These are phyloP conservation scores for Erebia ligea DNA, from an alignment of 2,888 invertebrate genomes.

Conservation along the genomic window DNA sequence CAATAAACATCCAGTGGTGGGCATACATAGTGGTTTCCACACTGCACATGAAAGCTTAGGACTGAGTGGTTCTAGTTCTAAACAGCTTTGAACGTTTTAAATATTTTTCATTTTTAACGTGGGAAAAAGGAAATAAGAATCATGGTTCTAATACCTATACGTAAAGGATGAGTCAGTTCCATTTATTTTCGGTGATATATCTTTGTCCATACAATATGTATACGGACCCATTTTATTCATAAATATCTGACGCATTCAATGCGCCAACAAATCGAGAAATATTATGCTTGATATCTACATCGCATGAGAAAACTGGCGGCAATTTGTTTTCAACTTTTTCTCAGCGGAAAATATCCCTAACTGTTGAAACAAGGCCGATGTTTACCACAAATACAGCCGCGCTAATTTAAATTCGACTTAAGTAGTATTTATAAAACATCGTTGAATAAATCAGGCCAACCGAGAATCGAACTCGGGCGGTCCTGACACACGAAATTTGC, in stretches of 20 bases:
- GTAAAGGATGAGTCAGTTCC: background rate
- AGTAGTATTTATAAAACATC: no score
- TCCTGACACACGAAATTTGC: no score
- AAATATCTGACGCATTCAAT: slow-evolving; percentile 22
- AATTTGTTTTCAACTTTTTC: background rate
- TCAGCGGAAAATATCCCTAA: background rate
- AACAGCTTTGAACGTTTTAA: no score
- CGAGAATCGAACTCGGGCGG: no score
- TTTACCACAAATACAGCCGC: background rate
- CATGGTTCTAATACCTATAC: no score
- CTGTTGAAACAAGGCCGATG: background rate
- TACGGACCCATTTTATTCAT: slow-evolving; percentile 25
- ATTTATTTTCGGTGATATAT: slow-evolving; percentile 10
- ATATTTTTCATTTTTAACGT: no score
- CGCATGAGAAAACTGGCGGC: slow-evolving; percentile 8
- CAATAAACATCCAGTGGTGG: no score
- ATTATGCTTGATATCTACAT: slow-evolving; percentile 9
- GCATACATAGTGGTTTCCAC: no score
- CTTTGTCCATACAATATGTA: slow-evolving; percentile 12
- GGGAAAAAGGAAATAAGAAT: no score
- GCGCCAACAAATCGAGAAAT: slow-evolving; percentile 24
- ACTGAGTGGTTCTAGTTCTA: no score
- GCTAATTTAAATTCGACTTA: background rate
- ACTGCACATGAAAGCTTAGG: no score
- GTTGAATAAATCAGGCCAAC: no score